Evolutionary conservation across 2,888 invertebrate genomes (phyloP).

Genomic region (Eupithecia inturbata): DNA sequence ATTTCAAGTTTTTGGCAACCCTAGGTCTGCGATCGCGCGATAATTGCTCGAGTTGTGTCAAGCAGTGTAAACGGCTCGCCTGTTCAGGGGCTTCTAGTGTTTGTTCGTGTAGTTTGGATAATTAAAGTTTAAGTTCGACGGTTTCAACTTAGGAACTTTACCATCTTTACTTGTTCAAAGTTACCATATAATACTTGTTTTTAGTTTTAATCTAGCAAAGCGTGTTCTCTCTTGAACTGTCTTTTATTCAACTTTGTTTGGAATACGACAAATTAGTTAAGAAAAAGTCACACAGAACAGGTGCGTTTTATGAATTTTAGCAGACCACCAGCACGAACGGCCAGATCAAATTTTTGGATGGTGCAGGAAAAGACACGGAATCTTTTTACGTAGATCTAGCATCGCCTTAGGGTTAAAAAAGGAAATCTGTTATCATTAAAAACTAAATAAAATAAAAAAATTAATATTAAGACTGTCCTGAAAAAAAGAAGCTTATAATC

Average conservation of each 20-base stretch:
- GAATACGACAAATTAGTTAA: not conserved
- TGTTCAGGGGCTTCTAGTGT: conserved; percentile 45
- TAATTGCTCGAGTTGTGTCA: conserved; percentile 57
- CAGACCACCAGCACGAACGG: not conserved
- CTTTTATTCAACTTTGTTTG: not conserved
- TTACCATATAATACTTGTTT: not conserved
- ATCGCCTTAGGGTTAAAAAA: too few relatives aligned
- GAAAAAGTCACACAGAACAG: not conserved
- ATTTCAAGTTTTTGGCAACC: conserved; percentile 20
- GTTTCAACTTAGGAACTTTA: not conserved
- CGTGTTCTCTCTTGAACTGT: not conserved
- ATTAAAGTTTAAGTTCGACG: conserved; percentile 4
- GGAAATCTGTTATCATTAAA: too few relatives aligned
- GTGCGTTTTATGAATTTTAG: not conserved
- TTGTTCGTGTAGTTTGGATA: conserved; percentile 28
- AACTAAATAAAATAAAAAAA: too few relatives aligned
- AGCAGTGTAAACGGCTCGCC: conserved; percentile 55
- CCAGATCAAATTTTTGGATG: not conserved
- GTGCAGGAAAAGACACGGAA: not conserved
- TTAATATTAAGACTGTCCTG: too few relatives aligned
- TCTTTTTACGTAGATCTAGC: too few relatives aligned
- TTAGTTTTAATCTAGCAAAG: not conserved
- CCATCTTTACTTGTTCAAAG: too few relatives aligned
- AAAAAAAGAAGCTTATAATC: not conserved
- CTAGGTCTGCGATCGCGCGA: conserved; percentile 45